Evolutionary conservation across 2,797 vertebrate species (phyloP).

Genomic region (Lithobates pipiens): DNA sequence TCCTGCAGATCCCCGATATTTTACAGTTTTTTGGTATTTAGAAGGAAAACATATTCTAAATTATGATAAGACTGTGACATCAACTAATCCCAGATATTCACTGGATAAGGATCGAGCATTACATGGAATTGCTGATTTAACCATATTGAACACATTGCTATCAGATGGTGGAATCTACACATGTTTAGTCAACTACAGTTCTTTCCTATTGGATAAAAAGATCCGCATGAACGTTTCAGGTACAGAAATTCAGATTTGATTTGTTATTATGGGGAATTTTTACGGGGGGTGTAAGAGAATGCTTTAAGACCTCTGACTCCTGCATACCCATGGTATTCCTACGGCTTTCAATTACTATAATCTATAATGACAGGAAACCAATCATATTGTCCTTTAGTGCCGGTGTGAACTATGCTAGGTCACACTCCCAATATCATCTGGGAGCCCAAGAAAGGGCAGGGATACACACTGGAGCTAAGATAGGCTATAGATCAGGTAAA

Average conservation of each 20-base stretch:
- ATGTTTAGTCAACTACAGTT: not conserved
- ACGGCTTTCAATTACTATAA: too few species aligned
- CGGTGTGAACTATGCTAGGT: too few species aligned
- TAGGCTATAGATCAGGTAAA: too few species aligned
- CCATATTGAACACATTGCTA: not conserved
- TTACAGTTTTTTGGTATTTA: not conserved
- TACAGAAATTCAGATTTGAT: not conserved
- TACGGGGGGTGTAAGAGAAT: too few species aligned
- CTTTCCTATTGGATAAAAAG: not conserved
- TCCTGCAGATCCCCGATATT: not conserved
- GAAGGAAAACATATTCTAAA: conserved; percentile 3
- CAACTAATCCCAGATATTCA: conserved; percentile 13
- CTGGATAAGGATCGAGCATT: not conserved
- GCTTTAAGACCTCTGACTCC: too few species aligned
- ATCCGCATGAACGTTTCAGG: not conserved
- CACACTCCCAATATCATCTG: too few species aligned
- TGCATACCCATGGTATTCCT: too few species aligned
- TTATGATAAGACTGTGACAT: not conserved
- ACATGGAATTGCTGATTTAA: not conserved
- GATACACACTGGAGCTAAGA: too few species aligned
- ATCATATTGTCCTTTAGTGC: too few species aligned
- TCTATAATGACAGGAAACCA: too few species aligned
- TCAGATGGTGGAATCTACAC: conserved; percentile 6
- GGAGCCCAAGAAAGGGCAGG: too few species aligned
- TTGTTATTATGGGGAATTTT: too few species aligned